Conservation (phyloP, 2,113 vertebrate genomes). For the Chionis minor region DNA sequence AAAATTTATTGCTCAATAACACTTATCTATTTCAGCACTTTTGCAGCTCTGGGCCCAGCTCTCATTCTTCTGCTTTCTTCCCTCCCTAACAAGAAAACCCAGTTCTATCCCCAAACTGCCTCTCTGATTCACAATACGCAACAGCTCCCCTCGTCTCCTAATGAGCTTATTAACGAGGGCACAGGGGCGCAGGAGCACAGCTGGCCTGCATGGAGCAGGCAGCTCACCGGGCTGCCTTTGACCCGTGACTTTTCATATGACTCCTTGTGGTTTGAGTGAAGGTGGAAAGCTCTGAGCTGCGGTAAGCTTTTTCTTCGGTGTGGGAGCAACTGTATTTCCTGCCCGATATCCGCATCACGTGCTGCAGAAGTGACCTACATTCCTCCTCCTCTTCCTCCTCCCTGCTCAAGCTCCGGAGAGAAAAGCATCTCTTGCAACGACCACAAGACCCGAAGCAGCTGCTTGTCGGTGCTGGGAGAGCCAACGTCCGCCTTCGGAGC, state of each 20-base stretch:
- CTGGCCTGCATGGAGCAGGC: background rate
- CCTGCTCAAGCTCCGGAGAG: background rate
- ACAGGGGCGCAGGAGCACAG: background rate
- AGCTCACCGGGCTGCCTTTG: conserved; percentile 15
- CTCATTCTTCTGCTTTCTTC: background rate
- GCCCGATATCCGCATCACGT: background rate
- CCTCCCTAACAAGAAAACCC: background rate
- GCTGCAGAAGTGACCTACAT: conserved; percentile 55
- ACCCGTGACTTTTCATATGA: conserved; percentile 35
- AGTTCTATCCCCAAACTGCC: background rate
- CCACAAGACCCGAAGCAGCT: background rate
- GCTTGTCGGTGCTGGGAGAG: background rate
- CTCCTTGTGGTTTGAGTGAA: conserved; percentile 64
- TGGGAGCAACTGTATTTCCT: conserved; percentile 62
- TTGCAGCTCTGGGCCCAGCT: background rate
- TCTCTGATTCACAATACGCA: background rate
- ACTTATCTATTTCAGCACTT: background rate
- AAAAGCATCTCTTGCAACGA: background rate
- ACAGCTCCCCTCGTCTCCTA: background rate
- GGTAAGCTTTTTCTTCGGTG: conserved; percentile 28
- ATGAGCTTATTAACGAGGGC: background rate
- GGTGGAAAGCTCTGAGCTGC: conserved; percentile 51
- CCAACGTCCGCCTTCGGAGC: background rate
- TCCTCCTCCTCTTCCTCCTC: background rate
- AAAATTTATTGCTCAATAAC: background rate